Evolutionary conservation across 2,113 vertebrate species (phyloP).

Genomic region (Elgaria multicarinata): DNA sequence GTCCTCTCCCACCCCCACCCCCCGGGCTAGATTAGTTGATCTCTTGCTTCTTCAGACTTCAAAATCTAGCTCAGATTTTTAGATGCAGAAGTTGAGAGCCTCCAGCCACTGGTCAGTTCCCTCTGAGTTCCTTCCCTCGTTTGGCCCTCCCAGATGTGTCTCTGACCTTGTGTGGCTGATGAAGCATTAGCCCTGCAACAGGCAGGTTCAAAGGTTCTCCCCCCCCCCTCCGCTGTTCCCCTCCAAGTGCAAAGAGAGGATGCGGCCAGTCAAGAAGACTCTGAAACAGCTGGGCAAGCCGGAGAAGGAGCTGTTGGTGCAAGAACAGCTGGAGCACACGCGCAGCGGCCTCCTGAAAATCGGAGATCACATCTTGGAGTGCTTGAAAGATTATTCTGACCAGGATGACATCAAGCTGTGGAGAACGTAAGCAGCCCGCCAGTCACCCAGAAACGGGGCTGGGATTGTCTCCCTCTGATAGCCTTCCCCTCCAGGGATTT

Average conservation of each 20-base stretch:
- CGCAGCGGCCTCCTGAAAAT: constrained; percentile 96
- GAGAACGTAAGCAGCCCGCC: no score
- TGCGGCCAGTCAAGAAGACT: constrained; percentile 98
- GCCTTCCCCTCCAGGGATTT: no score
- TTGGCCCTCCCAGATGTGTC: background rate
- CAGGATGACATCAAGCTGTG: constrained; percentile 93
- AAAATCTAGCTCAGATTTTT: background rate
- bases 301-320: constrained; percentile 91
- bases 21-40: background rate
- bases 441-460: no score
- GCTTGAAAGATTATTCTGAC: constrained; percentile 94
- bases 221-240: background rate
- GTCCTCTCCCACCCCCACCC: no score
- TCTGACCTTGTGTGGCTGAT: background rate
- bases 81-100: no score
- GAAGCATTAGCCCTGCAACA: background rate
- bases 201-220: background rate
- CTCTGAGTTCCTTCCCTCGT: background rate
- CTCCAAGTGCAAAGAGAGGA: constrained; percentile 94
- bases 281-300: constrained; percentile 98
- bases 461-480: no score
- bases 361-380: constrained; percentile 96
- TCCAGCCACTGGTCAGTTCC: background rate
- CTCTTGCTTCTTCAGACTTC: background rate
- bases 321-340: constrained; percentile 97